A percentile compares a stretch with the other conserved stretches of the same genome.
phyloP scores from a whole-genome alignment of 2,113 vertebrate genomes.

The Dicentrarchus labrax region DNA sequence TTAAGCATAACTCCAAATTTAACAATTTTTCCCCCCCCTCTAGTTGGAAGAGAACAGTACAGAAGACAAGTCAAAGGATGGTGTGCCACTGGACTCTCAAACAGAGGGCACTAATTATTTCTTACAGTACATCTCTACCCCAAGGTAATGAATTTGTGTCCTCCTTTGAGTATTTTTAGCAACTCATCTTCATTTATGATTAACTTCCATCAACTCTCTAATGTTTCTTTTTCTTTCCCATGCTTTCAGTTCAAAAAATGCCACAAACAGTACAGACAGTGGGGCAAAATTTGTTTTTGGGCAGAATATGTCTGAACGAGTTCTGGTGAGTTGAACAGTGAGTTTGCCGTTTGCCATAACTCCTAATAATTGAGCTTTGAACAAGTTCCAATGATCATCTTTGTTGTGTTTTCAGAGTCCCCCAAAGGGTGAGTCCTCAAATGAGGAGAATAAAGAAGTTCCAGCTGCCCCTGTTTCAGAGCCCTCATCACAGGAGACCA shows the following conservation, averaged over 20 bases:
- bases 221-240: background rate
- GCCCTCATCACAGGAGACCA: conserved; percentile 91
- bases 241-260: conserved; percentile 88
- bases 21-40: conserved; percentile 6
- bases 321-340: conserved; percentile 89
- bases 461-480: conserved; percentile 87
- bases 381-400: background rate
- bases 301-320: conserved; percentile 98
- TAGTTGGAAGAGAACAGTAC: conserved; percentile 90
- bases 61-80: conserved; percentile 82
- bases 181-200: conserved; percentile 11
- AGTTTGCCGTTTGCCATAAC: background rate
- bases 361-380: background rate
- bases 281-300: conserved; percentile 97
- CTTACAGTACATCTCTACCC: conserved; percentile 95
- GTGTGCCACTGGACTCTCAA: conserved; percentile 83
- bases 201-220: background rate
- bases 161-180: conserved; percentile 38
- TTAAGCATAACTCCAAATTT: background rate
- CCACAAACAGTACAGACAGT: conserved; percentile 88
- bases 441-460: conserved; percentile 90
- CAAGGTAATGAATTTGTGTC: conserved; percentile 85
- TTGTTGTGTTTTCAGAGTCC: conserved; percentile 88
- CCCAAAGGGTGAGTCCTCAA: conserved; percentile 88
- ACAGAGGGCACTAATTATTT: conserved; percentile 95